Conservation (phyloP, 2,888 invertebrate genomes). For the Torymus auratus region DNA sequence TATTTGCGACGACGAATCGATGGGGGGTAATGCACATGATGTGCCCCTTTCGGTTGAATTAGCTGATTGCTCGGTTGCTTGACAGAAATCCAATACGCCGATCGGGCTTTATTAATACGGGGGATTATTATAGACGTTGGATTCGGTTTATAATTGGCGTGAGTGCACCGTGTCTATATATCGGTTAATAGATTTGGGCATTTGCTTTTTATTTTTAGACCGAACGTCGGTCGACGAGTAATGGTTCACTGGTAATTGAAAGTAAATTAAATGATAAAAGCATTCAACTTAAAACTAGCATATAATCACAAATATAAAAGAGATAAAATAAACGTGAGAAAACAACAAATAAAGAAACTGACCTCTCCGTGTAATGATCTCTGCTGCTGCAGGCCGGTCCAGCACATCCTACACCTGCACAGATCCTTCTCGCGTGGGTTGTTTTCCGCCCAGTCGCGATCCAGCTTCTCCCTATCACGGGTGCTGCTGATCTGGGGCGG, state of each 20-base stretch:
- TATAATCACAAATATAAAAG: too few species aligned
- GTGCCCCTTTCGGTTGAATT: not conserved
- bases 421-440: constrained; percentile 69
- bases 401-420: constrained; percentile 74
- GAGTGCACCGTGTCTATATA: too few species aligned
- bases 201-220: too few species aligned
- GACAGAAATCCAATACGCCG: not conserved
- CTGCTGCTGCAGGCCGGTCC: constrained; percentile 73
- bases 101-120: too few species aligned
- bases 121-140: too few species aligned
- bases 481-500: constrained; percentile 72
- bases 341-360: constrained; percentile 63
- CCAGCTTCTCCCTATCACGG: constrained; percentile 64
- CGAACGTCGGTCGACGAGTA: too few species aligned
- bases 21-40: not conserved
- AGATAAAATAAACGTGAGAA: constrained; percentile 10
- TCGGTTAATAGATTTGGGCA: too few species aligned
- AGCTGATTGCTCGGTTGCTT: constrained; percentile 10
- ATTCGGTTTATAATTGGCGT: too few species aligned
- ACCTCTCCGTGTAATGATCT: constrained; percentile 74
- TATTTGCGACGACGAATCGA: too few species aligned
- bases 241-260: too few species aligned
- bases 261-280: too few species aligned
- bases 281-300: too few species aligned
- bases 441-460: constrained; percentile 61